Base-by-base conservation (phyloP, 2,797 vertebrate genomes). In the Smutsia temminckii region DNA sequence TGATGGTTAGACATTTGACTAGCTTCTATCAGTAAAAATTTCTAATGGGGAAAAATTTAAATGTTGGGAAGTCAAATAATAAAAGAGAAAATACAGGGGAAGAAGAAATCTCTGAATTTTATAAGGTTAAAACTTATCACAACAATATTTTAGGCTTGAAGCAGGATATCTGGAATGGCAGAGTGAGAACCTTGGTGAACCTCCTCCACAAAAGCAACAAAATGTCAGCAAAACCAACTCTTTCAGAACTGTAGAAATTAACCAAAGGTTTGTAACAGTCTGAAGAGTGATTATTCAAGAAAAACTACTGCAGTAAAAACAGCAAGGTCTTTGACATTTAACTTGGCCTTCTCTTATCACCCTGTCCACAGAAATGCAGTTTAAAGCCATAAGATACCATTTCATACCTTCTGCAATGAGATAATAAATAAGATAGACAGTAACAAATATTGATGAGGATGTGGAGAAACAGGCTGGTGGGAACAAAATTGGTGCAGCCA, bases 311-410 rank as follows among this genome's bases (percentile, higher is more conserved):
- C n/a, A 78, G 23, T 78, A 78, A 87, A 66, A 95, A 66, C 8
- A 59, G 13, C 42, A 12, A 18, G 5, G 17, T 66, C 72, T 57
- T 51, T 79, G 17, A 68, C 72, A 7, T 85, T 93, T 85, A 81
- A 80, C 86, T 72, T 95, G 42, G 29, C 21, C 25, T 37, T 3
- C 25, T 81, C 55, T 17, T 57, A 90, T 42, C 3, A 13, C 6
- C 4, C 29, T 72, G 57, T 63, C 61, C 79, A 57, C 46, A 94
- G 29, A 89, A 94, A 90, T 37, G 2, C 69, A 81, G 51, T 83
- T 85, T 89, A 61, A 95, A 93, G 61, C 55, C 90, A 64, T 61
- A 40, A 85, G 87, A 94, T 81, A 69, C 12, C 23, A 89, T 57
- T 95, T 81, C 64, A 86, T 21, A 34, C 63, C 40, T 34, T 51